These are phyloP conservation scores for Corythucha ciliata DNA, from an alignment of 2,888 invertebrate genomes.

Conservation along the genomic window DNA sequence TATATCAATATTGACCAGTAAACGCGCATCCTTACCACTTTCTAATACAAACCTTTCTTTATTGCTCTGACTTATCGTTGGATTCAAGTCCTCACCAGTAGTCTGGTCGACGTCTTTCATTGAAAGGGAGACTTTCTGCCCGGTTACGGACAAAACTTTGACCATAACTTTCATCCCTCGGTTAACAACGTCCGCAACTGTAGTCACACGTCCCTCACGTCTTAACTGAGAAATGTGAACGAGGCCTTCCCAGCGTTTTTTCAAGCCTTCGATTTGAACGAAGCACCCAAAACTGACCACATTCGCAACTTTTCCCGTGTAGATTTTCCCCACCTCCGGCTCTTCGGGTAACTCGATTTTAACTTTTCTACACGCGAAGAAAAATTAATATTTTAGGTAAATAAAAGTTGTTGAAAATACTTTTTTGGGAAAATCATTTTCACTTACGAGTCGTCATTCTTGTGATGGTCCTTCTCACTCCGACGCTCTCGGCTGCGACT, in stretches of 20 bases:
- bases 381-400: not conserved
- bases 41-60: constrained; percentile 41
- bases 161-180: constrained; percentile 72
- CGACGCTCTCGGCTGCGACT: constrained; percentile 42
- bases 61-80: constrained; percentile 57
- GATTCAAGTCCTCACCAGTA: constrained; percentile 90
- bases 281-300: constrained; percentile 98
- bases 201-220: constrained; percentile 85
- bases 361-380: constrained; percentile 1
- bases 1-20: not conserved
- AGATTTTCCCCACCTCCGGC: constrained; percentile 77
- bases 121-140: constrained; percentile 87
- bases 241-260: constrained; percentile 85
- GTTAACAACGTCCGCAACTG: constrained; percentile 86
- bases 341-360: constrained; percentile 47
- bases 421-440: not conserved
- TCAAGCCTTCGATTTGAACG: constrained; percentile 85
- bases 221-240: constrained; percentile 94
- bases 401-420: constrained; percentile 2
- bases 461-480: constrained; percentile 21
- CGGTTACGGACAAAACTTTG: constrained; percentile 86
- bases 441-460: constrained; percentile 6
- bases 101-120: constrained; percentile 98
- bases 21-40: constrained; percentile 10
- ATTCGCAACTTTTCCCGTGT: constrained; percentile 86